Base-by-base conservation (phyloP, 2,797 vertebrate species). In the Enteromius mattozi region DNA sequence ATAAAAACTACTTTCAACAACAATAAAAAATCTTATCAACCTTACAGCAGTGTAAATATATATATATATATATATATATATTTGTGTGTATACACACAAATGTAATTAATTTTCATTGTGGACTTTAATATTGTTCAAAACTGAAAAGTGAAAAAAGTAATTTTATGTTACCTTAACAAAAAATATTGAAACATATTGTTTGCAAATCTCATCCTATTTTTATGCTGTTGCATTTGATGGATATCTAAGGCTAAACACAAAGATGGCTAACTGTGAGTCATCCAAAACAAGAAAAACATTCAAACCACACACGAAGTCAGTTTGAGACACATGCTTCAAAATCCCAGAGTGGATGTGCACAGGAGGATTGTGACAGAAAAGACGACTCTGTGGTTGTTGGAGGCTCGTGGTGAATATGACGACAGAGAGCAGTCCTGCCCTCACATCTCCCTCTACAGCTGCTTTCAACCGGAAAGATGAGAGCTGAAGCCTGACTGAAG, bases 391-490 rank as follows among this genome's bases (percentile, higher is more conserved):
- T 56, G 66, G 51, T 54, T 24, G 4, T 30, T 42, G 45, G 49
- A 66, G 77, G 8, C 49, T 30, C 51, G 3, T 14, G 40, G 40
- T 69, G 65, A 47, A 72, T 59, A 72, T 86, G 87, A 86, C 74
- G 51, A 80, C 78, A 68, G 80, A 85, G 80, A 87, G 76, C 76
- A 71, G 74, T 76, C 21, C 71, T 49, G 65, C 68, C 65, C 83
- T 86, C 84, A 88, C 80, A 86, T 87, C 72, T 87, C 51, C 78
- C 56, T 72, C 82, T 78, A 27, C 84, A 85, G 80, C 81, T 40
- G 81, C 86, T 83, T 89, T 88, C 80, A 85, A 70, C 40, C 33
- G 37, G 33, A 19, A 78, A 87, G 87, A 91, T 89, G 88, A 77
- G 85, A 88, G 69, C 68, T 78, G 56, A 69, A 63, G 81, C 63